Base-by-base conservation (phyloP, 2,888 invertebrate species). In the Stenchaetothrips biformis region DNA sequence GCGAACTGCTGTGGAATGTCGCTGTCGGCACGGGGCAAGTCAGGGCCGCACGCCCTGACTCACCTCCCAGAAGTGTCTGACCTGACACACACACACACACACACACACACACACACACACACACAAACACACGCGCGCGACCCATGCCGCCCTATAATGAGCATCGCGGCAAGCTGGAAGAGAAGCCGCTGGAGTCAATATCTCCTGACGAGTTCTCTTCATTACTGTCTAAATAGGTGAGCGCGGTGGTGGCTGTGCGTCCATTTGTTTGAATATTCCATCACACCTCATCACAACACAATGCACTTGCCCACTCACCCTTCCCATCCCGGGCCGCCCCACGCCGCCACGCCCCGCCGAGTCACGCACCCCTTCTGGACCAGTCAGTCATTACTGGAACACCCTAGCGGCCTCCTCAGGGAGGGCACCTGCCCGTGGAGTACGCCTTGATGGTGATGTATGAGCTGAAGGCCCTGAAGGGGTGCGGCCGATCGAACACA, bases 241-340 rank as follows among this genome's bases (percentile, higher is more conserved):
- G 9, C 67, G 4, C 21, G 67, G 25, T 25, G 59, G 18, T 18
- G 59, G 11, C 67, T 67, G n/a, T 21, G 9, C 9, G 21, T 74
- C 67, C 67, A 74, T 74, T 74, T 74, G 67, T 74, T 74, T 74
- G 67, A 74, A 74, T 74, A 74, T 74, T 74, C 67, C 67, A 74
- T 74, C 67, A 74, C 67, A 74, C 67, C 67, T 74, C 67, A 21
- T 74, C 67, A 74, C 67, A 74, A 74, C 67, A 74, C 67, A 74
- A 74, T 74, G 67, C 7, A 74, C 21, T 1, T 74, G 67, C 67
- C 67, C 67, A 74, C 67, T 74, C 67, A 74, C 67, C 25, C 21
- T 11, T 13, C 16, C 18, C 16, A 16, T 18, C 59, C 18, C 18
- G 13, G 18, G 16, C 18, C 18, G 59, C 18, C 18, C 4, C 18